Evolutionary conservation across 2,113 vertebrate genomes (phyloP).

Genomic region (Numida meleagris): DNA sequence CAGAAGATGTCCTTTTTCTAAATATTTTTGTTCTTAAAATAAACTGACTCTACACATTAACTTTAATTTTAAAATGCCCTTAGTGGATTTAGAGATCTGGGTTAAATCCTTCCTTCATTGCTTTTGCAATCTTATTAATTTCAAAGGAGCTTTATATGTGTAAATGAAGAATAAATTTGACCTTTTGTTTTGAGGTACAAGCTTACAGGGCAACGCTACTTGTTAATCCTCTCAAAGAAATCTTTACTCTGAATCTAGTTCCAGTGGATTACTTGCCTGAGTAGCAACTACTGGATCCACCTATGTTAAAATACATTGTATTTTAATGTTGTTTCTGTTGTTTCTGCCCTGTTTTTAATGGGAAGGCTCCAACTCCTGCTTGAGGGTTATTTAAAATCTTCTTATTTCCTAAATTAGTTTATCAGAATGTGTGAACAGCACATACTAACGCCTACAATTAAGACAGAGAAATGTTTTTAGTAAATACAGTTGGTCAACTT

Average conservation of each 20-base stretch:
- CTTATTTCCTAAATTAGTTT: not conserved
- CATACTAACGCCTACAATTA: not conserved
- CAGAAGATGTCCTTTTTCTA: not conserved
- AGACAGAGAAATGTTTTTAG: not conserved
- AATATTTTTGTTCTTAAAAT: constrained; percentile 44
- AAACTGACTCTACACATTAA: constrained; percentile 5
- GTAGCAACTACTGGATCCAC: not conserved
- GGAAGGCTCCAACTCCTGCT: not conserved
- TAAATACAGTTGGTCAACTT: not conserved
- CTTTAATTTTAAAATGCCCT: constrained; percentile 19
- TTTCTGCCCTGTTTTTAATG: not conserved
- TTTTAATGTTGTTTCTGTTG: not conserved
- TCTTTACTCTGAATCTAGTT: constrained; percentile 34
- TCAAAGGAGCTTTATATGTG: constrained; percentile 39
- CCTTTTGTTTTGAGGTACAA: constrained; percentile 50
- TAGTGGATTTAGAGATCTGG: not conserved
- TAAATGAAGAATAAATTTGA: constrained; percentile 57
- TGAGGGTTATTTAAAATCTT: not conserved
- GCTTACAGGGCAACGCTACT: not conserved
- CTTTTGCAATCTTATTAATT: constrained; percentile 49
- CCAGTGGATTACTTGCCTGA: constrained; percentile 17
- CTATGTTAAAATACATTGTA: not conserved
- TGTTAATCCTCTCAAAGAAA: constrained; percentile 51
- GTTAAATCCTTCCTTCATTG: constrained; percentile 37
- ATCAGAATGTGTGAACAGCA: not conserved